Conservation (phyloP, 2,888 invertebrate genomes). For the Eretmocerus hayati region DNA sequence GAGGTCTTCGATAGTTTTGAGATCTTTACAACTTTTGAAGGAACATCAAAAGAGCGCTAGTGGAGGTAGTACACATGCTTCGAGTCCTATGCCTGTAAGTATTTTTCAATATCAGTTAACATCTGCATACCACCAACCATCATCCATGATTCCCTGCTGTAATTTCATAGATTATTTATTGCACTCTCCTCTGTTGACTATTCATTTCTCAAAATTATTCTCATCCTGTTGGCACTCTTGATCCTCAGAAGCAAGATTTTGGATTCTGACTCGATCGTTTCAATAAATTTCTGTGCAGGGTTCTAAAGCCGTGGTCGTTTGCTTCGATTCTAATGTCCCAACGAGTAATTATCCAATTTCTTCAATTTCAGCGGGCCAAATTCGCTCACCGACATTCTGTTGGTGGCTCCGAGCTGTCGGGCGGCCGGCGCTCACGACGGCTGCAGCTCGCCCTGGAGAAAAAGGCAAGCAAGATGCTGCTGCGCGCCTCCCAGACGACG, state of each 20-base stretch:
- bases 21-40: constrained; percentile 67
- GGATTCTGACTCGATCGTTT: too few relatives aligned
- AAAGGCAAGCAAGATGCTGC: constrained; percentile 75
- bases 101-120: too few relatives aligned
- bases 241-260: too few relatives aligned
- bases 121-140: too few relatives aligned
- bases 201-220: too few relatives aligned
- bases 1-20: constrained; percentile 67
- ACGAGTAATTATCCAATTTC: too few relatives aligned
- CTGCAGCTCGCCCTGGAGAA: constrained; percentile 66
- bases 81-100: constrained; percentile 59
- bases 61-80: constrained; percentile 64
- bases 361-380: constrained; percentile 57
- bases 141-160: too few relatives aligned
- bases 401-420: constrained; percentile 58
- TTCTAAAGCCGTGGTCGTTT: too few relatives aligned
- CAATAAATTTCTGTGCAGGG: too few relatives aligned
- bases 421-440: constrained; percentile 70
- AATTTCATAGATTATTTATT: background rate
- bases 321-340: too few relatives aligned
- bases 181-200: background rate
- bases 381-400: constrained; percentile 56
- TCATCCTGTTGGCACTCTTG: too few relatives aligned
- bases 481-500: constrained; percentile 78
- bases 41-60: constrained; percentile 75